phyloP scores from a whole-genome alignment of 2,888 invertebrate genomes.

The Dynastes tityus region DNA sequence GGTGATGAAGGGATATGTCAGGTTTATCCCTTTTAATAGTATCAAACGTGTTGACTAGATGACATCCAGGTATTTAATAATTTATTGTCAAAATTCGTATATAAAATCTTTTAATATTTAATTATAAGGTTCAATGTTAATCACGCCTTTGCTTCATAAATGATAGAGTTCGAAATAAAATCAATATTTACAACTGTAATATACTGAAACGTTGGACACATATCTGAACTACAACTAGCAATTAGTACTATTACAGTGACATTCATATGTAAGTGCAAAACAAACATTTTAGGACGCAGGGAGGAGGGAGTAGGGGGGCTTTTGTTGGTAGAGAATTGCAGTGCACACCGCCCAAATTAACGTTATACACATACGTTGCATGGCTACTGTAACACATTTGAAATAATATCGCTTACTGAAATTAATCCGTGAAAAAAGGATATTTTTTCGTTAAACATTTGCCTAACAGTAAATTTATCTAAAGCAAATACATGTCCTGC shows the following conservation, averaged over 20 bases:
- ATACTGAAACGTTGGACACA: background rate
- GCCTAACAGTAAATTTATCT: background rate
- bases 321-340: background rate
- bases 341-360: background rate
- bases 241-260: constrained; percentile 19
- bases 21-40: too few relatives aligned
- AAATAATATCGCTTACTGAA: background rate
- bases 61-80: too few relatives aligned
- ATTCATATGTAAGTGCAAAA: constrained; percentile 18
- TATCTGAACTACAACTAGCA: constrained; percentile 21
- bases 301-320: background rate
- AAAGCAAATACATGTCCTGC: background rate
- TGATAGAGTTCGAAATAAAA: background rate
- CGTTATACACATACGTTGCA: background rate
- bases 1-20: too few relatives aligned
- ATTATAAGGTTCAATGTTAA: too few relatives aligned
- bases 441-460: background rate
- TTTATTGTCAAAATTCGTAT: too few relatives aligned
- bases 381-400: background rate
- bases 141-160: background rate
- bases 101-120: too few relatives aligned
- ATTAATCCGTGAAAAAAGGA: background rate
- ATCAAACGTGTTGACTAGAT: too few relatives aligned
- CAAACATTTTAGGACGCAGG: constrained; percentile 6
- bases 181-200: constrained; percentile 15